These are phyloP conservation scores for Oncorhynchus tshawytscha DNA, from an alignment of 2,113 vertebrate genomes.

Conservation along the genomic window DNA sequence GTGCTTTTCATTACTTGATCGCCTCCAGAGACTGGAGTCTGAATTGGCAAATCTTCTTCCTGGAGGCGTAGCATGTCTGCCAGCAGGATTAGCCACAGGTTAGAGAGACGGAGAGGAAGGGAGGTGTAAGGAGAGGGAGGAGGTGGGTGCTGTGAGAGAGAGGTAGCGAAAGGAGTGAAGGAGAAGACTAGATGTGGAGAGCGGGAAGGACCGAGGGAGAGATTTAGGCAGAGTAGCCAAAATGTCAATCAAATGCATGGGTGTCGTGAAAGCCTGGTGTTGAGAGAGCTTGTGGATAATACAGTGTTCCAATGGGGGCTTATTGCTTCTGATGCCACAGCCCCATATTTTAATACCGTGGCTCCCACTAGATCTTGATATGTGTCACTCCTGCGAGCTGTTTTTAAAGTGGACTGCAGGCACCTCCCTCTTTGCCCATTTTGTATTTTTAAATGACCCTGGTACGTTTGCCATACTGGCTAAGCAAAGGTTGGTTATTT, in stretches of 20 bases:
- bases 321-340: constrained; percentile 2
- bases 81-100: constrained; percentile 75
- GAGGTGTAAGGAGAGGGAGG: constrained; percentile 3
- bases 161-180: constrained; percentile 6
- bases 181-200: constrained; percentile 13
- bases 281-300: constrained; percentile 30
- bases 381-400: neutral
- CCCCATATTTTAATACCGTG: neutral
- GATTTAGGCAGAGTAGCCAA: constrained; percentile 44
- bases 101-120: constrained; percentile 24
- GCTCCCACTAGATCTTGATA: neutral
- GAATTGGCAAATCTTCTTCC: constrained; percentile 81
- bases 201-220: neutral
- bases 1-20: constrained; percentile 82
- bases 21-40: constrained; percentile 79
- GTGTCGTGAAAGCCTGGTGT: constrained; percentile 63
- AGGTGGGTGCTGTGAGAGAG: constrained; percentile 40
- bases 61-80: constrained; percentile 78
- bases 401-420: neutral
- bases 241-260: constrained; percentile 58
- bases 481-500: neutral
- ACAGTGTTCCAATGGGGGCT: constrained; percentile 8
- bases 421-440: neutral
- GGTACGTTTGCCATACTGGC: neutral
- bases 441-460: neutral